Percentiles rank a stretch among this genome's conserved stretches.
These are phyloP conservation scores for Diabrotica balteata DNA, from an alignment of 2,888 invertebrate genomes.

Conservation along the genomic window DNA sequence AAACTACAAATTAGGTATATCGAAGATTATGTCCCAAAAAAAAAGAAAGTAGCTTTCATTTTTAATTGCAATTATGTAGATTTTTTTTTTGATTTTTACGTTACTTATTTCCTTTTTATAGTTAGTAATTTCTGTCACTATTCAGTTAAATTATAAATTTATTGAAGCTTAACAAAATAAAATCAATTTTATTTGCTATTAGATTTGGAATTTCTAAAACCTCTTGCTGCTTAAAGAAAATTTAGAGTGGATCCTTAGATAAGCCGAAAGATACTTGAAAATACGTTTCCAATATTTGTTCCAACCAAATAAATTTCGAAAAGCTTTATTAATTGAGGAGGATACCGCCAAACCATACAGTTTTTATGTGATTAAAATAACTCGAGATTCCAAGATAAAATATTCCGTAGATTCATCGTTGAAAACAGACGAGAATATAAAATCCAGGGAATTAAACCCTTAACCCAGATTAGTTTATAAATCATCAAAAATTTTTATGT, in stretches of 20 bases:
- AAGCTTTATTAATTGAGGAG: too few relatives aligned
- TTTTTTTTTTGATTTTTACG: too few relatives aligned
- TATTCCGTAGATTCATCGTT: slow-evolving; percentile 12
- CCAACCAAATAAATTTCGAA: too few relatives aligned
- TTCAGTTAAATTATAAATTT: too few relatives aligned
- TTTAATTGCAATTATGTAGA: too few relatives aligned
- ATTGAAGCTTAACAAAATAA: not conserved
- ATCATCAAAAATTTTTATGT: slow-evolving; percentile 26
- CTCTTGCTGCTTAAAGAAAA: not conserved
- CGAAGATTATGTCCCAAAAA: too few relatives aligned
- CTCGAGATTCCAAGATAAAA: slow-evolving; percentile 1
- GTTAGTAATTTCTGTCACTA: too few relatives aligned
- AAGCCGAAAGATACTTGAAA: not conserved
- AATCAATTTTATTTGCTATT: not conserved
- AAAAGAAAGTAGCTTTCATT: too few relatives aligned
- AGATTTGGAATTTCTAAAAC: too few relatives aligned
- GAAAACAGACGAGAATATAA: slow-evolving; percentile 21
- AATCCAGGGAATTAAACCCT: slow-evolving; percentile 23
- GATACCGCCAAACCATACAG: not conserved
- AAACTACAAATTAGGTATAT: too few relatives aligned
- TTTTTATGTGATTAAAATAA: slow-evolving; percentile 10
- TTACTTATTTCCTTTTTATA: too few relatives aligned
- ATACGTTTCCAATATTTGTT: too few relatives aligned
- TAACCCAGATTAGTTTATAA: slow-evolving; percentile 27
- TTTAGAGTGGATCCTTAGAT: not conserved